Conservation (phyloP, 2,888 invertebrate genomes). For the Tipula vernalis region DNA sequence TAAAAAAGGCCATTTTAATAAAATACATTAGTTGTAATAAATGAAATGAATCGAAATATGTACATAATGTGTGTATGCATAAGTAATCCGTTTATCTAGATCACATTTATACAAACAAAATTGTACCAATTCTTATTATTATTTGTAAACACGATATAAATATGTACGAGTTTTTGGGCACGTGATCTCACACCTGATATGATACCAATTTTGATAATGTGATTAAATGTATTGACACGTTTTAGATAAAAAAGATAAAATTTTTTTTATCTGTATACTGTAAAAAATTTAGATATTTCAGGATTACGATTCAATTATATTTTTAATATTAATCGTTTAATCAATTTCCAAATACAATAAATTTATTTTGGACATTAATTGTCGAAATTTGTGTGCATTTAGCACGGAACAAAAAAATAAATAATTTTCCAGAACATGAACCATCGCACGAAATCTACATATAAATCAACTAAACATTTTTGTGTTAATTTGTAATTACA, state of each 20-base stretch:
- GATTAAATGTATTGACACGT: background rate
- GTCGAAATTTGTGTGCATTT: background rate
- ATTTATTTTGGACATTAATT: background rate
- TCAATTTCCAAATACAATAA: background rate
- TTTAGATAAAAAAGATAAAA: background rate
- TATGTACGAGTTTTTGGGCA: background rate
- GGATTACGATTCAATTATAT: background rate
- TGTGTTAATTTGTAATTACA: constrained; percentile 22
- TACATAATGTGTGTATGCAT: background rate
- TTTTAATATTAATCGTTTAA: background rate
- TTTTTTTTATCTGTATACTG: background rate
- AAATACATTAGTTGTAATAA: background rate
- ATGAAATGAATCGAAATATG: background rate
- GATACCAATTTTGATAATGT: background rate
- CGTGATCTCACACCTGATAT: background rate
- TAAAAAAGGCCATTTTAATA: too few relatives aligned
- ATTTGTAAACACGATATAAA: background rate
- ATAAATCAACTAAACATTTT: too few relatives aligned
- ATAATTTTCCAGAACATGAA: too few relatives aligned
- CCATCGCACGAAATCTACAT: too few relatives aligned
- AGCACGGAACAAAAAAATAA: too few relatives aligned
- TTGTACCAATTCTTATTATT: background rate
- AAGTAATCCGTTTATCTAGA: background rate
- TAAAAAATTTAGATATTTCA: background rate
- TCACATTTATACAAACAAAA: background rate